These are phyloP conservation scores for Lithophane leautieri DNA, from an alignment of 2,888 invertebrate species.

Conservation along the genomic window DNA sequence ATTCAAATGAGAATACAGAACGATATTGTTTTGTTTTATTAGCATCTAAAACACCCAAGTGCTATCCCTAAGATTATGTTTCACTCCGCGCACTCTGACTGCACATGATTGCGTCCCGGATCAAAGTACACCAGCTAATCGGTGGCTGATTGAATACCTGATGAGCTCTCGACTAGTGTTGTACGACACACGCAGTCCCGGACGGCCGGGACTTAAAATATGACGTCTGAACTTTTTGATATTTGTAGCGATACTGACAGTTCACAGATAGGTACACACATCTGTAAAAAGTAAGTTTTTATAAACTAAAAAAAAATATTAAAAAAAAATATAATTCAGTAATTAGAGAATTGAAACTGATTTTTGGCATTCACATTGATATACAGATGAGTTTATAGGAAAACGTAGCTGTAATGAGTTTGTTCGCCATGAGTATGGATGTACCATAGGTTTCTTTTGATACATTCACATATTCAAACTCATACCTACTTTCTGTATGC, in stretches of 20 bases:
- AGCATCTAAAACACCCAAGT: neutral
- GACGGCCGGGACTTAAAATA: neutral
- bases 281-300: neutral
- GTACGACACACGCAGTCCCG: neutral
- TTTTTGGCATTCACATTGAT: neutral
- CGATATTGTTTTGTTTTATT: neutral
- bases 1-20: neutral
- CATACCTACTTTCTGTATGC: neutral
- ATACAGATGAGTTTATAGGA: no score
- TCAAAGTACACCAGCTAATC: constrained; percentile 45
- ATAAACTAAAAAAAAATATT: no score
- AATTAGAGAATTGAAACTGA: neutral
- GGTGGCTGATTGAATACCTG: constrained; percentile 61
- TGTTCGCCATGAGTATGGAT: neutral
- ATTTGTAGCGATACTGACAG: neutral
- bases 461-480: no score
- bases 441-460: neutral
- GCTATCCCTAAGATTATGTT: neutral
- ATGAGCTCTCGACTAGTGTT: constrained; percentile 55
- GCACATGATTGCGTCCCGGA: constrained; percentile 32
- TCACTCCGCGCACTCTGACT: neutral
- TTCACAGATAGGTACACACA: neutral
- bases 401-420: neutral
- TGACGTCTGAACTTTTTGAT: neutral
- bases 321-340: no score